phyloP scores from a whole-genome alignment of 1,140 invertebrate species.

The Brachystomella parvula region DNA sequence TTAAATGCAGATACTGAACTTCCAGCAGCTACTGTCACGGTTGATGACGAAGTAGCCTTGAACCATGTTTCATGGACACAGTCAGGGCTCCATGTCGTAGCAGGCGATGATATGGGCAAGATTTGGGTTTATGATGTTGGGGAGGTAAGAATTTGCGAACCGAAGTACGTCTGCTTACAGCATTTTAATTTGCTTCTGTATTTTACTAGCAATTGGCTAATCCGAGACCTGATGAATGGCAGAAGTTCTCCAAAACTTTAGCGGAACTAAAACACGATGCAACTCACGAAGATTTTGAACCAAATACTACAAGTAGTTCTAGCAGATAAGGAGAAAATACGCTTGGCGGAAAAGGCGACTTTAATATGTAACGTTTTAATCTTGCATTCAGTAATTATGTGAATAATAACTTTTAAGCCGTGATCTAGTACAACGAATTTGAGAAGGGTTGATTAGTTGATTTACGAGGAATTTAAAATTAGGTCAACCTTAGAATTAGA shows the following conservation, averaged over 20 bases:
- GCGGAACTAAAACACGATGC: constrained; percentile 91
- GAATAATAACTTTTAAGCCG: no score
- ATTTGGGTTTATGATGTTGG: constrained; percentile 94
- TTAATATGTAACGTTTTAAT: no score
- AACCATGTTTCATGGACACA: constrained; percentile 92
- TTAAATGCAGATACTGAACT: constrained; percentile 98
- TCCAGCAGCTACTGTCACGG: constrained; percentile 70
- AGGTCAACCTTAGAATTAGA: no score
- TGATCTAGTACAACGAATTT: no score
- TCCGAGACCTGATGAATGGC: constrained; percentile 91
- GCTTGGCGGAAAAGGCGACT: no score
- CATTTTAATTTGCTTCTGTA: constrained; percentile 21
- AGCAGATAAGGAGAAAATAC: no score
- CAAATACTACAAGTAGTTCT: no score
- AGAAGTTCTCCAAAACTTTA: constrained; percentile 81
- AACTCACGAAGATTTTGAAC: constrained; percentile 63
- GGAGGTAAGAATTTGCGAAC: no score
- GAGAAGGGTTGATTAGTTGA: no score
- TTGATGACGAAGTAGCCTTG: constrained; percentile 70
- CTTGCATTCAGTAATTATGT: no score
- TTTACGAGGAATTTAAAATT: no score
- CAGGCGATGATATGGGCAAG: constrained; percentile 87
- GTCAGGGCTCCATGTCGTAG: constrained; percentile 78
- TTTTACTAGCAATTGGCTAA: constrained; percentile 68
- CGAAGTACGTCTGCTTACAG: no score